phyloP scores from a whole-genome alignment of 2,113 vertebrate genomes.

The Vireo altiloquus region DNA sequence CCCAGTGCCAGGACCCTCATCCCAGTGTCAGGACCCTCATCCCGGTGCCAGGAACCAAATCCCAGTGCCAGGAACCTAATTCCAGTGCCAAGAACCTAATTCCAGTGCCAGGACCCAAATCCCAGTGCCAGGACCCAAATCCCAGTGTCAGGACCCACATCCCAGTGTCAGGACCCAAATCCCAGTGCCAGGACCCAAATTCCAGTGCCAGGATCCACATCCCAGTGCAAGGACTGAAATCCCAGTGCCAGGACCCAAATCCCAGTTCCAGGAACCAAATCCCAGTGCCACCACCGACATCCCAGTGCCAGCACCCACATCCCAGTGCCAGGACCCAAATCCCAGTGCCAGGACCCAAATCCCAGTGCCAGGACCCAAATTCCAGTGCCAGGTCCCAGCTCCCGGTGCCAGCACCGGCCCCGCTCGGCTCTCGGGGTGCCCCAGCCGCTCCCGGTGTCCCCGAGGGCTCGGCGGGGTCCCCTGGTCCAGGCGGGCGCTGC shows the following conservation, averaged over 20 bases:
- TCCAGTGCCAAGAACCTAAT: not conserved
- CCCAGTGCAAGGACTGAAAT: no score
- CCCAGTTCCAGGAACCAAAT: not conserved
- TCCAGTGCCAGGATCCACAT: no score
- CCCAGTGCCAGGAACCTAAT: not conserved
- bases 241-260: no score
- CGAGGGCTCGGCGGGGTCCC: not conserved
- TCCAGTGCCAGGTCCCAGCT: no score
- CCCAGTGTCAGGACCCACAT: not conserved
- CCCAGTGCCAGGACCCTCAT: no score
- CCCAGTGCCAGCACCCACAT: not conserved
- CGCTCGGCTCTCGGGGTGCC: no score
- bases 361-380: no score
- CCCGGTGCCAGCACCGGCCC: no score
- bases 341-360: no score
- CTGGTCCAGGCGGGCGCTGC: not conserved
- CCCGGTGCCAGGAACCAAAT: not conserved
- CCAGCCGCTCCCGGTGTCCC: rapidly evolving
- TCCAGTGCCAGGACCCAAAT: not conserved
- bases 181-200: no score
- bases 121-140: not conserved
- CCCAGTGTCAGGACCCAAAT: no score
- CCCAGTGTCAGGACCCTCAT: not conserved
- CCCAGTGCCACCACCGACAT: not conserved
- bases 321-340: not conserved